A percentile compares a stretch with the other conserved stretches of the same genome.
Evolutionary conservation across 2,797 vertebrate genomes (phyloP).

Genomic region (Ctenosaura bakeri): DNA sequence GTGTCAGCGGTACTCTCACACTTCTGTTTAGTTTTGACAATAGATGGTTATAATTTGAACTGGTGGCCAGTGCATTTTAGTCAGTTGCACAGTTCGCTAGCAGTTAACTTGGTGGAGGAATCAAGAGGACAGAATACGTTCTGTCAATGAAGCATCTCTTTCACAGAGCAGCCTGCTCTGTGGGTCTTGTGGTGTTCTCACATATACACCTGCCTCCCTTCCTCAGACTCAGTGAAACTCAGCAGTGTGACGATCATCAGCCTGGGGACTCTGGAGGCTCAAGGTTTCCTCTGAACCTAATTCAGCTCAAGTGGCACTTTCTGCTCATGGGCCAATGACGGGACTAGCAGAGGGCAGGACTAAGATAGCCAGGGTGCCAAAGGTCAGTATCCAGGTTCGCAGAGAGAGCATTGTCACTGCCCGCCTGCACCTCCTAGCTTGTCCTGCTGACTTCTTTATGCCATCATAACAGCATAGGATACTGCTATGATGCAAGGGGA

Average conservation of each 20-base stretch:
- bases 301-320: slow-evolving; percentile 30
- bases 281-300: slow-evolving; percentile 37
- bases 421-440: not conserved
- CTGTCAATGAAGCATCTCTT: not conserved
- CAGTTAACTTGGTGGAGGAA: not conserved
- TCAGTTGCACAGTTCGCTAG: not conserved
- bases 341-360: not conserved
- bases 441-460: slow-evolving; percentile 24
- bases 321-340: slow-evolving; percentile 15
- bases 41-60: not conserved
- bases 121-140: not conserved
- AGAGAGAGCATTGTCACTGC: not conserved
- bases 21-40: not conserved
- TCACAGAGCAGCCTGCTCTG: slow-evolving; percentile 8
- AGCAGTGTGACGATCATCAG: slow-evolving; percentile 16
- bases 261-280: slow-evolving; percentile 10
- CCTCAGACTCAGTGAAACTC: slow-evolving; percentile 7
- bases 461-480: not conserved
- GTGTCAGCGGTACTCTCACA: not conserved
- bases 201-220: slow-evolving; percentile 11
- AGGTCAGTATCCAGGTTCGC: slow-evolving; percentile 20
- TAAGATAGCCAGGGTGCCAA: not conserved
- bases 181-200: not conserved
- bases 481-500: slow-evolving; percentile 22
- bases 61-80: not conserved